These are phyloP conservation scores for Halesus radiatus DNA, from an alignment of 1,140 invertebrate genomes.

Conservation along the genomic window DNA sequence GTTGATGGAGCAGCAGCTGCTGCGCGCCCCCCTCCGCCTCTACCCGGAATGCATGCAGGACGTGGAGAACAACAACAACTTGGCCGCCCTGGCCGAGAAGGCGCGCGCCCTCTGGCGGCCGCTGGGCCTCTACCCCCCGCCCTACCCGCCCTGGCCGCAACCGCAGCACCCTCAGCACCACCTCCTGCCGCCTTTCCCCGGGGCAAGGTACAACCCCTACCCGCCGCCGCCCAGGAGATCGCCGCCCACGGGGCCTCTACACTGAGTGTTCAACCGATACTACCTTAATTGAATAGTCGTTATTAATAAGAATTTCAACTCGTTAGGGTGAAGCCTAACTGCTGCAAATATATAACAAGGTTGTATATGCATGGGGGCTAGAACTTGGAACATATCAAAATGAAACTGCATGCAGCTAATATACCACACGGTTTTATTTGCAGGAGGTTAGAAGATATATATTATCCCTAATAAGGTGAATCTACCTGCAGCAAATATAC, in stretches of 20 bases:
- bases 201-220: conserved; percentile 66
- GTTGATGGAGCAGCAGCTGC: conserved; percentile 69
- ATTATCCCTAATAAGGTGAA: too few relatives aligned
- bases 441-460: too few relatives aligned
- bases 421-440: too few relatives aligned
- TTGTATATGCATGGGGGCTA: too few relatives aligned
- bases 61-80: conserved; percentile 54
- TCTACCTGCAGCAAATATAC: too few relatives aligned
- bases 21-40: conserved; percentile 66
- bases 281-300: not conserved
- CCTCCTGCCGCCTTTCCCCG: conserved; percentile 59
- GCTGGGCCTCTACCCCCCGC: conserved; percentile 64
- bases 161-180: conserved; percentile 60
- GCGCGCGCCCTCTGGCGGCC: conserved; percentile 60
- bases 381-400: too few relatives aligned
- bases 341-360: too few relatives aligned
- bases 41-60: conserved; percentile 61
- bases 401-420: too few relatives aligned
- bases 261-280: not conserved
- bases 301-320: not conserved
- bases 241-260: conserved; percentile 50
- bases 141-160: conserved; percentile 66
- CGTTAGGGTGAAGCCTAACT: too few relatives aligned
- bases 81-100: conserved; percentile 64
- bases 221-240: conserved; percentile 61